Evolutionary conservation across 2,113 vertebrate genomes (phyloP).

Genomic region (Tyrannus savana): DNA sequence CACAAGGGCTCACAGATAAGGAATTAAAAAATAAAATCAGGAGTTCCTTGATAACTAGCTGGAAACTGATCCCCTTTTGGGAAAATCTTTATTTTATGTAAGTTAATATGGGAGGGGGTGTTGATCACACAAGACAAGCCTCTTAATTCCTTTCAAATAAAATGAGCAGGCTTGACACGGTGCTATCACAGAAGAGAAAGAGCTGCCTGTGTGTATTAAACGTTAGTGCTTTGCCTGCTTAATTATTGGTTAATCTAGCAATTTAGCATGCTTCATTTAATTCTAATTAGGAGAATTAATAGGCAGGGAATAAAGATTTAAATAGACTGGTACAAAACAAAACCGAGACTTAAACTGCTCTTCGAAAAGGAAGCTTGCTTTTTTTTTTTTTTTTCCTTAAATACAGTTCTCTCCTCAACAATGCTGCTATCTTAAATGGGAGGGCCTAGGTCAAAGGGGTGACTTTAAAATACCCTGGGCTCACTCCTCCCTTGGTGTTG

Average conservation of each 20-base stretch:
- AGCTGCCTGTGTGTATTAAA: constrained; percentile 73
- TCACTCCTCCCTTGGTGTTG: background rate
- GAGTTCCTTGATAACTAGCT: constrained; percentile 42
- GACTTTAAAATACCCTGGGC: background rate
- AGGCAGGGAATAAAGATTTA: constrained; percentile 81
- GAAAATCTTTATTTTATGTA: constrained; percentile 58
- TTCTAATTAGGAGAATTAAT: constrained; percentile 90
- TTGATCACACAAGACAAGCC: constrained; percentile 55
- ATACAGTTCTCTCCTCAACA: background rate
- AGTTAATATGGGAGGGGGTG: constrained; percentile 36
- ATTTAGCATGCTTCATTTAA: constrained; percentile 87
- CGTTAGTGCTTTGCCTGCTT: constrained; percentile 79
- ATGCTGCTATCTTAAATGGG: background rate
- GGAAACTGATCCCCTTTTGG: constrained; percentile 34
- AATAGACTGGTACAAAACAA: constrained; percentile 78
- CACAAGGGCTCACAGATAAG: constrained; percentile 41
- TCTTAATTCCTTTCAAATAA: constrained; percentile 69
- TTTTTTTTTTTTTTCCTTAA: background rate
- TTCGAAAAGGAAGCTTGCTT: constrained; percentile 26
- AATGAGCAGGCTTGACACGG: constrained; percentile 70
- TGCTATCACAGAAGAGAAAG: constrained; percentile 69
- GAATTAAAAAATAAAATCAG: constrained; percentile 59
- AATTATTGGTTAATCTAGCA: constrained; percentile 90
- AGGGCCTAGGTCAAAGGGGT: background rate
- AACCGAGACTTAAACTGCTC: constrained; percentile 49